Conservation (phyloP, 64 coral and sea anemone genomes). For the Pachyseris speciosa region DNA sequence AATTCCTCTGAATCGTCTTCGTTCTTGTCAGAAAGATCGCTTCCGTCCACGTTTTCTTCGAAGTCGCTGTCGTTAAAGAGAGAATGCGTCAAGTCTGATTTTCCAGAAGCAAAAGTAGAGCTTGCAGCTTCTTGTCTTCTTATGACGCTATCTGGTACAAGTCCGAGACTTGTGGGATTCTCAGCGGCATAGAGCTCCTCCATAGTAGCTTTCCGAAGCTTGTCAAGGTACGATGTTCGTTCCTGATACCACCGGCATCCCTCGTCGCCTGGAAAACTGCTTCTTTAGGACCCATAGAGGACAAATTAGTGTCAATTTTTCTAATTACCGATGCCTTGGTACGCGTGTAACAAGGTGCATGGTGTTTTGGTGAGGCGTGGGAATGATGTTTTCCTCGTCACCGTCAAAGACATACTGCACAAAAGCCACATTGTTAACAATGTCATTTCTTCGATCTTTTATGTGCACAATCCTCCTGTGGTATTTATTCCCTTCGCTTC, state of each 20-base stretch:
- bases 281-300: neutral
- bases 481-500: neutral
- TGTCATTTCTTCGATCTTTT: neutral
- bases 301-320: neutral
- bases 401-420: neutral
- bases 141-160: constrained; percentile 3
- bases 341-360: neutral
- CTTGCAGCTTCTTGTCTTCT: neutral
- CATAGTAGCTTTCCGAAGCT: neutral
- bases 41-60: too few species aligned
- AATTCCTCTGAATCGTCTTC: neutral
- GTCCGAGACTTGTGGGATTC: too few species aligned
- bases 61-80: too few species aligned
- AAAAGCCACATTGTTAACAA: neutral
- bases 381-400: neutral
- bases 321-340: neutral
- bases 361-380: neutral
- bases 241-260: neutral
- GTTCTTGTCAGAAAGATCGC: too few species aligned
- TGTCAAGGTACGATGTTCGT: neutral
- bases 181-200: constrained; percentile 3
- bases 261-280: neutral
- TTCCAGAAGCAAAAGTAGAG: neutral
- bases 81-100: too few species aligned
- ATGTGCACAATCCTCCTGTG: neutral